phyloP scores from a whole-genome alignment of 2,113 vertebrate species.

The Himantopus leucocephalus region DNA sequence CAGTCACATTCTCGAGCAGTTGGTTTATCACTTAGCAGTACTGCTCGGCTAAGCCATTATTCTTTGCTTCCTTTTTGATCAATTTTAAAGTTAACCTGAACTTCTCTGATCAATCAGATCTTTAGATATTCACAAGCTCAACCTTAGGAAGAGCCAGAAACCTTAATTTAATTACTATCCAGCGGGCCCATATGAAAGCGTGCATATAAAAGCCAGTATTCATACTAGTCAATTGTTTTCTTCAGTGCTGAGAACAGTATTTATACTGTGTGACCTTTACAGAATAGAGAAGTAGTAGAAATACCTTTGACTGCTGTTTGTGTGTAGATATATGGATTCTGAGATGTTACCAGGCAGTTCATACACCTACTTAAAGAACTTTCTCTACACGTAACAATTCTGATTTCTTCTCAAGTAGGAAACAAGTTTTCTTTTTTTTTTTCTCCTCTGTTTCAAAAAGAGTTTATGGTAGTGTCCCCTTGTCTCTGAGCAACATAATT shows the following conservation, averaged over 20 bases:
- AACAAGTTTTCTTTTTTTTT: not conserved
- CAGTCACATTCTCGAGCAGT: not conserved
- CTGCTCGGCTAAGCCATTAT: not conserved
- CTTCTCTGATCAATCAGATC: conserved; percentile 21
- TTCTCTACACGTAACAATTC: not conserved
- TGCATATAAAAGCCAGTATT: not conserved
- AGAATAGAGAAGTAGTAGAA: not conserved
- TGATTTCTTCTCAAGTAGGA: not conserved
- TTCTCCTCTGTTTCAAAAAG: not conserved
- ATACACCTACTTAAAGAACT: not conserved
- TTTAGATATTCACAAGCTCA: conserved; percentile 31
- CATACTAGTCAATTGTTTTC: not conserved
- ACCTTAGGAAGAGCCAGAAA: conserved; percentile 20
- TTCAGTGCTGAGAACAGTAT: not conserved
- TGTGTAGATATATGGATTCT: not conserved
- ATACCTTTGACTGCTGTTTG: not conserved
- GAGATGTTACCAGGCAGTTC: not conserved
- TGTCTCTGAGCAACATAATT: not conserved
- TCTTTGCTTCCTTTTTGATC: conserved; percentile 33
- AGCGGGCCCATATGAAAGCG: not conserved
- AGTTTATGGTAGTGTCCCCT: not conserved
- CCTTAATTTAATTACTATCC: conserved; percentile 40
- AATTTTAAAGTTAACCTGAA: conserved; percentile 49
- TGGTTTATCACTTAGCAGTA: not conserved
- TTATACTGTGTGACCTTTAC: not conserved